These are phyloP conservation scores for Mimachlamys varia DNA, from an alignment of 2,888 invertebrate genomes.

Conservation along the genomic window DNA sequence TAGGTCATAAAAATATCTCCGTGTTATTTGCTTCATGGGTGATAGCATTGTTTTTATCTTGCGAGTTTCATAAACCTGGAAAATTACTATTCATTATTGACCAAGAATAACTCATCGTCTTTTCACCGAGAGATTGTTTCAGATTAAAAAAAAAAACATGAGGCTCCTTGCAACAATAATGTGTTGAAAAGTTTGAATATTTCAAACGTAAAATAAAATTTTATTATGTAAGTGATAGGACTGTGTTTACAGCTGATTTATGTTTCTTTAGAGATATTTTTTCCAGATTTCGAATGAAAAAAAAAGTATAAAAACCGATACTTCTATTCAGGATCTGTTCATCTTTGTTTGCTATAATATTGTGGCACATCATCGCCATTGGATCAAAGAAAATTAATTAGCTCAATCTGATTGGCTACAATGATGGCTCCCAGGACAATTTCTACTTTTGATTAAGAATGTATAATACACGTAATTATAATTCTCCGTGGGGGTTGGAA, in stretches of 20 bases:
- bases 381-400: slow-evolving; percentile 31
- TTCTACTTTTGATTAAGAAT: slow-evolving; percentile 10
- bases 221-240: background rate
- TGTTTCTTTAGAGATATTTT: background rate
- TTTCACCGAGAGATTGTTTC: background rate
- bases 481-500: slow-evolving; percentile 1
- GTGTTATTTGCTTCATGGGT: background rate
- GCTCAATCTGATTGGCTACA: slow-evolving; percentile 20
- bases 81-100: background rate
- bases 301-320: background rate
- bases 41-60: background rate
- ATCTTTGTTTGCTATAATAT: background rate
- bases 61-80: background rate
- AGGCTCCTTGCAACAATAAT: background rate
- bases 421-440: background rate
- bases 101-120: background rate
- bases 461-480: slow-evolving; percentile 1
- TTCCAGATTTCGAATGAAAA: background rate
- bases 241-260: background rate
- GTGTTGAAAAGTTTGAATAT: background rate
- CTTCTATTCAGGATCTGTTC: background rate
- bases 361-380: background rate
- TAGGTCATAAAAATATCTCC: background rate
- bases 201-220: background rate
- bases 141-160: background rate